Evolutionary conservation across 2,797 vertebrate genomes (phyloP), one percentile per base, ranked within the genome.

Genomic region (Psittacula derbiana): DNA sequence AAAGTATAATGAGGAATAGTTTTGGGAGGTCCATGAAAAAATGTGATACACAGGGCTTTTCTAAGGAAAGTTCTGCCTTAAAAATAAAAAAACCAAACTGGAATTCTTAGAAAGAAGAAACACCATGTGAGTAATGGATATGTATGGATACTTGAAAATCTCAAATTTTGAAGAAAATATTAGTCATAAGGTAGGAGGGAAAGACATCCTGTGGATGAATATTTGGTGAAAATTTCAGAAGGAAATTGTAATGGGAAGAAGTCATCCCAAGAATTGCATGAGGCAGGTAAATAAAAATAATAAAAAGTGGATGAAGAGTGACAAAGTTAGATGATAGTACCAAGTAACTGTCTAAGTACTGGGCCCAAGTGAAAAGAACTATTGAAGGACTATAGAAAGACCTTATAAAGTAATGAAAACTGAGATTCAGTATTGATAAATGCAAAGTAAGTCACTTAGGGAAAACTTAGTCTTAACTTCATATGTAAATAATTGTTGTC

Each of bases 41-140:
- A 1, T 1, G 4, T n/a, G 18, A 52, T 62, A 50, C 11, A 5
- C 0, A 0, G 25, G 33, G 11, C 31, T 90, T 80, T 84, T 80
- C 28, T 76, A 38, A 90, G 55, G 67, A 30, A 64, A 41, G 5
- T 83, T 55, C 60, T 80, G 50, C 57, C 16, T 67, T 46, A 40
- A 61, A 33, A 55, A 33, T 67, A 15, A 62, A 57, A 70, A 47
- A 55, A 11, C 5, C 27, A 11, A 4, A 11, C 16, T 36, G 28
- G 7, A 69, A 36, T 88, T 76, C 28, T 58, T 73, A 64, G 36
- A 53, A 86, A 49, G 43, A 55, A 19, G 16, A 70, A 71, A 16
- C 20, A 65, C 55, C 5, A 2, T 79, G 10, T 72, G 19, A 19
- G 6, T 74, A 81, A 52, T 0, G 1, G 8, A 40, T 50, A 30